Evolutionary conservation across 2,797 vertebrate genomes (phyloP), one percentile per base, ranked within the genome.

Genomic region (Hipposideros larvatus): DNA sequence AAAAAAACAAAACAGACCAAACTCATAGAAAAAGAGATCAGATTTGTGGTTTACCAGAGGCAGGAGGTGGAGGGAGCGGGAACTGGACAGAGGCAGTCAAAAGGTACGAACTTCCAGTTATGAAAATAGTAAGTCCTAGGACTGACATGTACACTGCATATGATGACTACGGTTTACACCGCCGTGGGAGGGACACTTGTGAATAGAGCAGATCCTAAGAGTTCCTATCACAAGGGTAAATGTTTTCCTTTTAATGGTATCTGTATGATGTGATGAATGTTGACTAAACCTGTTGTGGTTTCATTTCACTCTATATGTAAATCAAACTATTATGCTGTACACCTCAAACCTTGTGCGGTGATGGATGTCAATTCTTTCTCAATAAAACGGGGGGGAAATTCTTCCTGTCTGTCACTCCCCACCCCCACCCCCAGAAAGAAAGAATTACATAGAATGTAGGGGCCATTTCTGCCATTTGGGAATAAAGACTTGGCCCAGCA

Each of bases 21-120:
- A 55, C 28, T 82, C 68, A 28, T 41, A n/a, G 51, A 46, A 28
- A 34, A 37, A 46, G 53, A 48, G 24, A 19, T 61, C 65, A 2
- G 31, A 21, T 31, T 16, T 34, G 53, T 82, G 66, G 9, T 57
- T 34, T 63, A 63, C 55, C 59, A 83, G 26, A 41, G 13, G 31
- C 2, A 5, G 14, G 14, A 5, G 8, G 0, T 22, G 3, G 0
- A 8, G n/a, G 63, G 2, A 53, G 63, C n/a, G 24, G 65, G 63
- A 34, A 2, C 18, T 46, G 31, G 75, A 70, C 37, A n/a, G 31
- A 70, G 28, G 37, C n/a, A 14, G 37, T 68, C 75, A 43, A 4
- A 77, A 28, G 77, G 65, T 18, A 28, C 66, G 14, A 48, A 73
- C 43, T 83, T 83, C 53, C 55, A 61, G 66, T 22, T 41, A 7